Percentiles rank a stretch among this genome's conserved stretches.
Conservation (phyloP, 1,140 invertebrate species). For the Vanessa tameamea region DNA sequence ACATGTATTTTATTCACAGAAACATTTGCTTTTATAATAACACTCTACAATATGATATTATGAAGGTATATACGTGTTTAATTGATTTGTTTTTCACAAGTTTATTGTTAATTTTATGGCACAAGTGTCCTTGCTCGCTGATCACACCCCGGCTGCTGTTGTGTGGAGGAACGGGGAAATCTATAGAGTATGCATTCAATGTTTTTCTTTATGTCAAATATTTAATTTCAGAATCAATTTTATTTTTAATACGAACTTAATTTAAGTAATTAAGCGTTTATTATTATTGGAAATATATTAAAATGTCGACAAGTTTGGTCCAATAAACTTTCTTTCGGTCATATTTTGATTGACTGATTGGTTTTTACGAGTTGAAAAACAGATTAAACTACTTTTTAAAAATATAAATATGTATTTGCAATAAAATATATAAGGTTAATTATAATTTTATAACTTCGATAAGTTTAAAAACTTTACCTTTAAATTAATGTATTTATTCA, state of each 20-base stretch:
- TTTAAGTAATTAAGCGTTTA: too few species aligned
- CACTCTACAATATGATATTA: slow-evolving; percentile 17
- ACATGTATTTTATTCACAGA: slow-evolving; percentile 26
- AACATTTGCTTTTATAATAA: slow-evolving; percentile 26
- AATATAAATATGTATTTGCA: too few species aligned
- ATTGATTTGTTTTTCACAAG: slow-evolving; percentile 39
- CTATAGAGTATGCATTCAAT: slow-evolving; percentile 43
- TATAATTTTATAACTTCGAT: too few species aligned
- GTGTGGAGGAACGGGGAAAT: slow-evolving; percentile 49
- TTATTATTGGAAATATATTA: too few species aligned
- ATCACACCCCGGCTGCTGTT: slow-evolving; percentile 73
- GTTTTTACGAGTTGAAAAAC: too few species aligned
- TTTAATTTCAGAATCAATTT: background rate
- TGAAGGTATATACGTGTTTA: slow-evolving; percentile 5
- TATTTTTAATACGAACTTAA: background rate
- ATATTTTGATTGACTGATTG: too few species aligned
- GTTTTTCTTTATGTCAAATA: background rate
- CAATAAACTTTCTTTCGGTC: too few species aligned
- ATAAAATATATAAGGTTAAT: too few species aligned
- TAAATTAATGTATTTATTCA: too few species aligned
- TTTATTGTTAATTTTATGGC: slow-evolving; percentile 66
- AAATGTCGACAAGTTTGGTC: too few species aligned
- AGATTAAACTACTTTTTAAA: too few species aligned
- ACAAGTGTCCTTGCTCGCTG: slow-evolving; percentile 56
- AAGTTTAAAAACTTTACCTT: too few species aligned